Conservation (phyloP, 1,140 invertebrate species). For the Bombus waltoni region DNA sequence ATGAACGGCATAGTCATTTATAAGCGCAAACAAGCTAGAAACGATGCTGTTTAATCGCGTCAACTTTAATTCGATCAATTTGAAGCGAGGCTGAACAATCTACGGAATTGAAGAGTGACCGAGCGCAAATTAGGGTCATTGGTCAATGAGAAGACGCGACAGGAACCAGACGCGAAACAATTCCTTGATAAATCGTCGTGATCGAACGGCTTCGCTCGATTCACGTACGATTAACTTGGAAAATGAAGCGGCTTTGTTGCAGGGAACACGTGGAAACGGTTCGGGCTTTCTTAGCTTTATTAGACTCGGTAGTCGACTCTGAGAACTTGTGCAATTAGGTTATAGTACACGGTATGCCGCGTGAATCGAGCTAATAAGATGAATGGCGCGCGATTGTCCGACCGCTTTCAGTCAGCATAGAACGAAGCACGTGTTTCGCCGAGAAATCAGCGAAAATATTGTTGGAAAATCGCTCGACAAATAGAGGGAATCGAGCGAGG, state of each 20-base stretch:
- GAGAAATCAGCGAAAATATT: slow-evolving; percentile 2
- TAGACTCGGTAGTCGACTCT: slow-evolving; percentile 19
- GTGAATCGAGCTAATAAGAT: slow-evolving; percentile 62
- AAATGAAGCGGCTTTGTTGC: not conserved
- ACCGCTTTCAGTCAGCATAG: slow-evolving; percentile 46
- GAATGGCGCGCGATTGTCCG: slow-evolving; percentile 45
- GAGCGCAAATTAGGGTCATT: slow-evolving; percentile 48
- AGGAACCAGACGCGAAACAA: not conserved
- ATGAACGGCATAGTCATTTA: slow-evolving; percentile 33
- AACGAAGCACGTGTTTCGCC: slow-evolving; percentile 3
- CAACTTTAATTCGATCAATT: slow-evolving; percentile 62
- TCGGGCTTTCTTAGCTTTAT: slow-evolving; percentile 27
- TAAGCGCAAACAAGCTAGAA: slow-evolving; percentile 33
- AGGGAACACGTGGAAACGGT: not conserved
- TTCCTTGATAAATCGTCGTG: not conserved
- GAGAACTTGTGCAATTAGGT: slow-evolving; percentile 42
- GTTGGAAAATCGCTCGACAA: slow-evolving; percentile 13
- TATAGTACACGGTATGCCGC: slow-evolving; percentile 23
- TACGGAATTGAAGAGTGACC: slow-evolving; percentile 45
- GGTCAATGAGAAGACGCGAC: slow-evolving; percentile 40
- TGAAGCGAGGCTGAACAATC: slow-evolving; percentile 26
- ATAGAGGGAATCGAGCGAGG: not conserved
- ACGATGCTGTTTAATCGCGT: slow-evolving; percentile 59
- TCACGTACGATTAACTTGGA: slow-evolving; percentile 8
- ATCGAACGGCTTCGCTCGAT: not conserved